Evolutionary conservation across 2,113 vertebrate species (phyloP).

Genomic region (Phrynocephalus versicolor): DNA sequence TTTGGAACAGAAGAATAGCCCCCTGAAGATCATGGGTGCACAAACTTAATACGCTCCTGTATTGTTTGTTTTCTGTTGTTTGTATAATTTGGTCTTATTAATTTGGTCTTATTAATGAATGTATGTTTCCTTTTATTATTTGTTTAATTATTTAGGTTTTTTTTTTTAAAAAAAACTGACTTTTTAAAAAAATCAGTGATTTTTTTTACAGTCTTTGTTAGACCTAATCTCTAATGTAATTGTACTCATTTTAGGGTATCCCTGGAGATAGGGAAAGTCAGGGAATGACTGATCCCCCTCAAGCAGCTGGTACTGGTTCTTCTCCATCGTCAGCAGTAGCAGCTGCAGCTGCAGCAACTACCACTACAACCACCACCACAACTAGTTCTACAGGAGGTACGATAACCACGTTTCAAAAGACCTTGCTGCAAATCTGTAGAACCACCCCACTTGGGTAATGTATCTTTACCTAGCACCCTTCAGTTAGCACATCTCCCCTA

Average conservation of each 20-base stretch:
- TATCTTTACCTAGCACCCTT: no score
- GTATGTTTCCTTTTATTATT: no score
- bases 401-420: not conserved
- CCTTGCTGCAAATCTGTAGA: not conserved
- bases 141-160: no score
- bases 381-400: conserved; percentile 77
- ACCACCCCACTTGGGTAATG: not conserved
- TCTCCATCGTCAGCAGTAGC: conserved; percentile 75
- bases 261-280: conserved; percentile 83
- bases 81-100: no score
- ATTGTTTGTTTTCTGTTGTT: no score
- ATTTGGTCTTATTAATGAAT: no score
- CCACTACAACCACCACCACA: conserved; percentile 62
- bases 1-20: no score
- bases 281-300: conserved; percentile 75
- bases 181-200: no score
- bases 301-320: conserved; percentile 72
- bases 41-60: no score
- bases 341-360: conserved; percentile 69
- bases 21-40: no score
- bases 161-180: no score
- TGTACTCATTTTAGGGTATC: conserved; percentile 81
- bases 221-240: conserved; percentile 24
- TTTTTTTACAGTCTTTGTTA: no score
- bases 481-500: not conserved